A percentile compares a stretch with the other conserved stretches of the same genome.
Conservation (phyloP, 2,113 vertebrate genomes). For the Sigmodon hispidus region DNA sequence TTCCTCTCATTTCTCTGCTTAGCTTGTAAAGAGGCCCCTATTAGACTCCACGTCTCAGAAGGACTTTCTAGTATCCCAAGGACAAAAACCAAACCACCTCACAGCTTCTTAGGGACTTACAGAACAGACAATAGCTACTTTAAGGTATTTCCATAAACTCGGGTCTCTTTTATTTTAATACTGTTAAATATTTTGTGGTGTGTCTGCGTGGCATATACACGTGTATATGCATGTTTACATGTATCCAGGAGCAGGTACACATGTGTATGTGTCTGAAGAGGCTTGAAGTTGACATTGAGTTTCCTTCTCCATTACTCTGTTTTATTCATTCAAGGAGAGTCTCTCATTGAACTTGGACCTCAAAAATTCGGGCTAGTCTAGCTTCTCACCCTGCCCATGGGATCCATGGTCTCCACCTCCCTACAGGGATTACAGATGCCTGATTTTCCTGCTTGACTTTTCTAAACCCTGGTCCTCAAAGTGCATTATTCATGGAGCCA, state of each 20-base stretch:
- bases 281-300: background rate
- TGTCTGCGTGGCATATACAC: background rate
- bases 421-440: background rate
- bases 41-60: background rate
- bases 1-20: background rate
- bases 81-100: background rate
- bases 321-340: background rate
- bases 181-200: background rate
- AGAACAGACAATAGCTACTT: background rate
- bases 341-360: background rate
- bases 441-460: background rate
- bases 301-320: background rate
- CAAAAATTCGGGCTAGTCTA: background rate
- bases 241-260: background rate
- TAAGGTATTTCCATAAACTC: background rate
- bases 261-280: background rate
- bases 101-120: background rate
- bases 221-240: background rate
- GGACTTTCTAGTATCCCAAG: background rate
- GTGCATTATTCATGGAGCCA: background rate
- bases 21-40: background rate
- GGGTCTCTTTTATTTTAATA: background rate
- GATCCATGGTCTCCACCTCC: too few relatives aligned
- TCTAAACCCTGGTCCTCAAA: background rate
- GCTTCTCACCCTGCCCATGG: background rate